A percentile compares a stretch with the other conserved stretches of the same genome.
Conservation (phyloP, 2,888 invertebrate species). For the Sepioteuthis lessoniana region DNA sequence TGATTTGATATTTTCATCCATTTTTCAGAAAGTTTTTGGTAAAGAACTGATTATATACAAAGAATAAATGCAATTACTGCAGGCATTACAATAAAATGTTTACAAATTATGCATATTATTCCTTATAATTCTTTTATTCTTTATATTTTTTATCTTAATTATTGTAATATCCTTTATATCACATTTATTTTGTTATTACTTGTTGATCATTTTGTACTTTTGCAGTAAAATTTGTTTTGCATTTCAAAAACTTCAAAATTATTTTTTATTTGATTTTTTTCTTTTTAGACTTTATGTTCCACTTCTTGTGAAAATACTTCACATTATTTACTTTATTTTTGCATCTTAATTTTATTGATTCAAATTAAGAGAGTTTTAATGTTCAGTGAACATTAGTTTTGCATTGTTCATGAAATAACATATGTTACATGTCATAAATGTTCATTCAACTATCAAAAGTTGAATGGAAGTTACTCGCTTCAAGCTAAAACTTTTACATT, state of each 20-base stretch:
- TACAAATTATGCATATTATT: too few relatives aligned
- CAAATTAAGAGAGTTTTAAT: background rate
- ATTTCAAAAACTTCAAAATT: background rate
- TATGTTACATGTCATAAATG: background rate
- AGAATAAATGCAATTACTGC: too few relatives aligned
- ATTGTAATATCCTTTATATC: too few relatives aligned
- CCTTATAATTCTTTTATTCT: too few relatives aligned
- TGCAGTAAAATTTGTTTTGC: background rate
- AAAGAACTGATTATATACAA: too few relatives aligned
- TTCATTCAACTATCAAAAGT: background rate
- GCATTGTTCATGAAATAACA: background rate
- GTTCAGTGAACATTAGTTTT: background rate
- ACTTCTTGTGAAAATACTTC: background rate
- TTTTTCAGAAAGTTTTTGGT: too few relatives aligned
- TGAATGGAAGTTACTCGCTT: background rate
- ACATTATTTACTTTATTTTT: background rate
- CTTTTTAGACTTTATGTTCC: background rate
- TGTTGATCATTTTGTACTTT: too few relatives aligned
- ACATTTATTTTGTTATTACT: too few relatives aligned
- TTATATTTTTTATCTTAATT: too few relatives aligned
- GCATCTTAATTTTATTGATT: background rate
- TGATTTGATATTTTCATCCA: too few relatives aligned
- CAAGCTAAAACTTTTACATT: background rate
- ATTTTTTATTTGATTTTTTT: background rate
- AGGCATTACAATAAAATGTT: too few relatives aligned